Conservation (phyloP, 2,888 invertebrate species). For the Petrolisthes cinctipes region DNA sequence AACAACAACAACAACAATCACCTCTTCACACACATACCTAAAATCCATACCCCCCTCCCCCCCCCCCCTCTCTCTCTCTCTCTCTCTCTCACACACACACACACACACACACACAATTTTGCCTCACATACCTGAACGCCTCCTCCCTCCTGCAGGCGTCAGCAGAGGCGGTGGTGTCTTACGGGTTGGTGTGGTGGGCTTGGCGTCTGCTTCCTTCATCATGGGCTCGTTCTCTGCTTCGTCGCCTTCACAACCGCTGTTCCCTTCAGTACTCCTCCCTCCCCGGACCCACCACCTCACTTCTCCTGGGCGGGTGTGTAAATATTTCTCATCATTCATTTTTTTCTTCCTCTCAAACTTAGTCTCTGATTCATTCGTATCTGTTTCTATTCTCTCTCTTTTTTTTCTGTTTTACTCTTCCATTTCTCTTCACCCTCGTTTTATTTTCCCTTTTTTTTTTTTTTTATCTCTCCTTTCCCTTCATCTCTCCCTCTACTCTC, state of each 20-base stretch:
- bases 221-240: constrained; percentile 56
- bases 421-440: neutral
- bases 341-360: neutral
- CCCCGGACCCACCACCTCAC: constrained; percentile 71
- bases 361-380: neutral
- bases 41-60: neutral
- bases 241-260: constrained; percentile 65
- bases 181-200: constrained; percentile 67
- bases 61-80: constrained; percentile 4
- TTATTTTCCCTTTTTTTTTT: neutral
- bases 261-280: constrained; percentile 71
- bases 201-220: constrained; percentile 43
- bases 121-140: neutral
- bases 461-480: neutral
- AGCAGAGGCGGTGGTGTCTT: constrained; percentile 73
- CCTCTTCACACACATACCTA: neutral
- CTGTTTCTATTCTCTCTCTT: neutral
- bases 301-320: constrained; percentile 70
- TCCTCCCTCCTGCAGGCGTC: constrained; percentile 68
- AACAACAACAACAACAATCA: neutral
- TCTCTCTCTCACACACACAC: neutral
- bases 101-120: no score
- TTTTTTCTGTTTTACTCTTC: neutral
- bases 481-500: neutral
- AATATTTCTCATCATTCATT: neutral